These are phyloP conservation scores for Hirtodrosophila cameraria DNA, from an alignment of 2,888 invertebrate genomes.

Conservation along the genomic window DNA sequence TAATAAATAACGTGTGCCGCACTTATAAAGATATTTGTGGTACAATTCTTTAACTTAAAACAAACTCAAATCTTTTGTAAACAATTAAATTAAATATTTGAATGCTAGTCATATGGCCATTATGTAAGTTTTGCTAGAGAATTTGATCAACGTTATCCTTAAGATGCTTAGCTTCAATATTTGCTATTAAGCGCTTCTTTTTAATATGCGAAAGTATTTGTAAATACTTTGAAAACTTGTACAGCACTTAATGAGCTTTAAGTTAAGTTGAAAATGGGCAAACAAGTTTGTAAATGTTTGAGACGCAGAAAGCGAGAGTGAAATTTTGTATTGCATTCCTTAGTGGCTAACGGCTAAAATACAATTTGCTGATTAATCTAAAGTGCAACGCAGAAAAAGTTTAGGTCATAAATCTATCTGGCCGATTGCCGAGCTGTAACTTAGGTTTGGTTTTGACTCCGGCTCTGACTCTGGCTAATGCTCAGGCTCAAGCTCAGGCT, in stretches of 20 bases:
- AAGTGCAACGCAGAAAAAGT: conserved; percentile 69
- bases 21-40: too few relatives aligned
- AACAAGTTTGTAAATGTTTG: neutral
- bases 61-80: too few relatives aligned
- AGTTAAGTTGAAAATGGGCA: too few relatives aligned
- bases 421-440: conserved; percentile 31
- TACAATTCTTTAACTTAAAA: too few relatives aligned
- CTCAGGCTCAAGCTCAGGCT: conserved; percentile 17
- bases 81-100: too few relatives aligned
- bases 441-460: neutral
- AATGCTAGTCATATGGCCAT: too few relatives aligned
- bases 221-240: conserved; percentile 15
- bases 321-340: conserved; percentile 16
- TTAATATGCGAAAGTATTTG: conserved; percentile 12
- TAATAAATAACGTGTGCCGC: too few relatives aligned
- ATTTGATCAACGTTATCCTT: neutral
- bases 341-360: conserved; percentile 50
- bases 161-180: conserved; percentile 6
- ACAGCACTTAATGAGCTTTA: conserved; percentile 3
- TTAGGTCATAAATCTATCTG: conserved; percentile 69
- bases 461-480: neutral
- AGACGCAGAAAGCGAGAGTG: neutral
- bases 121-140: too few relatives aligned
- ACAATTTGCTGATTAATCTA: conserved; percentile 81
- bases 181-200: conserved; percentile 3